phyloP scores from a whole-genome alignment of 2,888 invertebrate species.

The Tetanocera ferruginea region DNA sequence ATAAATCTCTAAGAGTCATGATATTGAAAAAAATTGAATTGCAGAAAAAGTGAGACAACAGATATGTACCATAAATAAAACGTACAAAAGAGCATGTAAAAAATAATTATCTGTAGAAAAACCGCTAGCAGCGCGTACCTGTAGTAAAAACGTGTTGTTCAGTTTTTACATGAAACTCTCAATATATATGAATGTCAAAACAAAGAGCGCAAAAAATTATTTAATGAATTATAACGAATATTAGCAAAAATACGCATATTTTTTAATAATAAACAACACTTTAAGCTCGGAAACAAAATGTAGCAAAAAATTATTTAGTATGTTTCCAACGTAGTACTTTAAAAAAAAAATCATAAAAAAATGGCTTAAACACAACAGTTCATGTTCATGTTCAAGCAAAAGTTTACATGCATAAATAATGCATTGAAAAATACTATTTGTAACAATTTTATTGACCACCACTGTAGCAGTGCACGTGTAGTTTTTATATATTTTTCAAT shows the following conservation, averaged over 20 bases:
- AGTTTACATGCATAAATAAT: background rate
- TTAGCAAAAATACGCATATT: too few relatives aligned
- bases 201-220: background rate
- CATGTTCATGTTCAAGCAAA: background rate
- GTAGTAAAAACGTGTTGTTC: too few relatives aligned
- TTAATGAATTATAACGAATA: background rate
- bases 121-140: background rate
- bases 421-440: background rate
- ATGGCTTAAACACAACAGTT: background rate
- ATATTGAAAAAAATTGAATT: background rate
- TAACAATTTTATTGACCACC: background rate
- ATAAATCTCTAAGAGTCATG: conserved; percentile 20
- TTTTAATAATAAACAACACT: too few relatives aligned
- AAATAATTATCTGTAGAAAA: background rate
- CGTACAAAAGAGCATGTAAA: background rate
- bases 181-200: too few relatives aligned
- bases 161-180: too few relatives aligned
- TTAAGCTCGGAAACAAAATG: conserved; percentile 51
- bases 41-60: too few relatives aligned
- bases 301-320: background rate
- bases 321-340: background rate
- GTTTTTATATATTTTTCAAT: too few relatives aligned
- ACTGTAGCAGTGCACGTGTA: background rate
- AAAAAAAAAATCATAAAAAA: background rate
- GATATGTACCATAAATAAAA: too few relatives aligned